Evolutionary conservation across 1,140 invertebrate genomes (phyloP).

Genomic region (Holcopasites calliopsidis): DNA sequence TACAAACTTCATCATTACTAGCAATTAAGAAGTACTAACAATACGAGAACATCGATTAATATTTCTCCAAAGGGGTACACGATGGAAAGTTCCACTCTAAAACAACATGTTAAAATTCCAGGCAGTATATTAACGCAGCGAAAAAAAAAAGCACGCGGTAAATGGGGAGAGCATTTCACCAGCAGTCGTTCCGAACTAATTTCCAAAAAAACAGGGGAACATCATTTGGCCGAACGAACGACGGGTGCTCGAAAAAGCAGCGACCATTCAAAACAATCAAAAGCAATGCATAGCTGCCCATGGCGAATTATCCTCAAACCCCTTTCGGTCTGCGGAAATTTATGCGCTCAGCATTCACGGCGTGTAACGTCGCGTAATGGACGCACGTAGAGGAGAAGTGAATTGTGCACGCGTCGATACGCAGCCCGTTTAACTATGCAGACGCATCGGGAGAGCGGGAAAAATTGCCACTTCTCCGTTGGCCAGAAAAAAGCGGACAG

Average conservation of each 20-base stretch:
- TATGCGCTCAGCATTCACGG: not conserved
- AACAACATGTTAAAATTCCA: too few species aligned
- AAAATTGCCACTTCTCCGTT: slow-evolving; percentile 1
- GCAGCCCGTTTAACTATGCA: slow-evolving; percentile 17
- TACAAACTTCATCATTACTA: not conserved
- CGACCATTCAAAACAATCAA: slow-evolving; percentile 7
- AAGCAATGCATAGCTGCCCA: not conserved
- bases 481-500: not conserved
- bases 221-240: not conserved
- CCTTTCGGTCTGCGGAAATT: slow-evolving; percentile 10
- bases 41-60: too few species aligned
- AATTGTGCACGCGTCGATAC: not conserved
- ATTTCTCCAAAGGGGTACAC: too few species aligned
- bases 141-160: not conserved
- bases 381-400: slow-evolving; percentile 7
- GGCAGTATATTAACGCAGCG: too few species aligned
- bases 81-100: too few species aligned
- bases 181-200: not conserved
- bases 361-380: slow-evolving; percentile 15
- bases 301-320: not conserved
- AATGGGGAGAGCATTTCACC: not conserved
- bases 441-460: not conserved
- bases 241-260: not conserved
- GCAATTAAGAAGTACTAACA: too few species aligned
- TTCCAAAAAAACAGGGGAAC: not conserved